These are phyloP conservation scores for Bergia sp. DNA, from an alignment of 92 coral and sea anemone genomes.

Conservation along the genomic window DNA sequence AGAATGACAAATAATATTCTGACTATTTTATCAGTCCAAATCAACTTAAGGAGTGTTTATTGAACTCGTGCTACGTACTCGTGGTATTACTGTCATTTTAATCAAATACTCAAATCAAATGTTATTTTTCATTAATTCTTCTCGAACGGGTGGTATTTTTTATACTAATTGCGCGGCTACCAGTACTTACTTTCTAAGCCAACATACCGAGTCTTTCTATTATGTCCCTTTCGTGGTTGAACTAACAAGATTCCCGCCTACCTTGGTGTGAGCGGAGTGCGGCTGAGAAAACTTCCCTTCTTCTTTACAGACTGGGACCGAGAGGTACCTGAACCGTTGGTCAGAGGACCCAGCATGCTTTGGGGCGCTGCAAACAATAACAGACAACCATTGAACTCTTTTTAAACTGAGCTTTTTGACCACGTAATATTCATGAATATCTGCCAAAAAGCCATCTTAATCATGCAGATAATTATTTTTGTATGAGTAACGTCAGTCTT, in stretches of 20 bases:
- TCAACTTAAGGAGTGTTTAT: too few species aligned
- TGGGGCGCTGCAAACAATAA: constrained; percentile 72
- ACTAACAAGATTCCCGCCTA: constrained; percentile 22
- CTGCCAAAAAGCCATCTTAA: background rate
- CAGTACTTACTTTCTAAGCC: too few species aligned
- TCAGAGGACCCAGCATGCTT: constrained; percentile 97
- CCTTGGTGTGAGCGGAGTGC: constrained; percentile 99
- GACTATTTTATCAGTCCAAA: too few species aligned
- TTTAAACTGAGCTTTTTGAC: background rate
- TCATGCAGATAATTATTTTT: too few species aligned
- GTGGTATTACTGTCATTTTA: too few species aligned
- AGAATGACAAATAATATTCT: too few species aligned
- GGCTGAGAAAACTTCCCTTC: constrained; percentile 95
- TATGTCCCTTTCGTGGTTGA: background rate
- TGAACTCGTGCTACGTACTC: too few species aligned
- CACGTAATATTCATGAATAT: background rate
- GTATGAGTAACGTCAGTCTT: too few species aligned
- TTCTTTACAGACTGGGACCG: constrained; percentile 77
- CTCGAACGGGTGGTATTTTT: too few species aligned
- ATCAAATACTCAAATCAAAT: too few species aligned
- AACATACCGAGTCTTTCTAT: background rate
- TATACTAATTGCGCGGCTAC: too few species aligned
- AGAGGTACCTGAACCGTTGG: constrained; percentile 58
- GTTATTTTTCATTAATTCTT: too few species aligned
- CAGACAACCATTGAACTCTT: background rate